Evolutionary conservation across 2,113 vertebrate species (phyloP).

Genomic region (Furnarius figulus): DNA sequence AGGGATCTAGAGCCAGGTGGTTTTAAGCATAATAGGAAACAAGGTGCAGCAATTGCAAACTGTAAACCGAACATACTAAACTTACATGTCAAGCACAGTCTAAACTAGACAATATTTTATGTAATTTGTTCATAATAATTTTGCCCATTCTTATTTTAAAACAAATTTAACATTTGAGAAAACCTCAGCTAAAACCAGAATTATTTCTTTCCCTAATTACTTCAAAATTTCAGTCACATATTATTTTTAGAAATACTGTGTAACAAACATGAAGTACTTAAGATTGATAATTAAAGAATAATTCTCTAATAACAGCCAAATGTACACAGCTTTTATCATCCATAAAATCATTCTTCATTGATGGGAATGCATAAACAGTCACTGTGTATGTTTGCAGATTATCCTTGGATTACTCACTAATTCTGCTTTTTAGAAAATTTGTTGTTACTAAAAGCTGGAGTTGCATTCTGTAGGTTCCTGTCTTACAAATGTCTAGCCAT

Average conservation of each 20-base stretch:
- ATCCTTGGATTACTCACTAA: neutral
- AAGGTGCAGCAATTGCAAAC: neutral
- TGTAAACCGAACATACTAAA: neutral
- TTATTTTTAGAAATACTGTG: neutral
- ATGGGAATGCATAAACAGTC: neutral
- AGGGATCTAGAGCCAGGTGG: neutral
- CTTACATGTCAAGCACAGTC: neutral
- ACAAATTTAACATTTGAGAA: neutral
- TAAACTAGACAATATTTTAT: neutral
- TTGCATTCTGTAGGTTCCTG: neutral
- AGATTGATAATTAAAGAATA: neutral
- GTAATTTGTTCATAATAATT: neutral
- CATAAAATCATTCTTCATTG: neutral
- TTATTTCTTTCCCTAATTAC: neutral
- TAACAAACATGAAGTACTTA: neutral
- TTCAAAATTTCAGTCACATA: neutral
- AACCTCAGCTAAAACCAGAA: neutral
- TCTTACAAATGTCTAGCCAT: neutral
- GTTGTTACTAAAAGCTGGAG: neutral
- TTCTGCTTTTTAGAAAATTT: neutral
- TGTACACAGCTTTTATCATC: neutral
- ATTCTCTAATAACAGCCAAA: neutral
- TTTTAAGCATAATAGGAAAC: neutral
- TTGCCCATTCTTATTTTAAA: neutral
- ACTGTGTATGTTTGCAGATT: neutral